Evolutionary conservation across 2,113 vertebrate species (phyloP), one percentile per base, ranked within the genome.

Genomic region (Scortum barcoo): DNA sequence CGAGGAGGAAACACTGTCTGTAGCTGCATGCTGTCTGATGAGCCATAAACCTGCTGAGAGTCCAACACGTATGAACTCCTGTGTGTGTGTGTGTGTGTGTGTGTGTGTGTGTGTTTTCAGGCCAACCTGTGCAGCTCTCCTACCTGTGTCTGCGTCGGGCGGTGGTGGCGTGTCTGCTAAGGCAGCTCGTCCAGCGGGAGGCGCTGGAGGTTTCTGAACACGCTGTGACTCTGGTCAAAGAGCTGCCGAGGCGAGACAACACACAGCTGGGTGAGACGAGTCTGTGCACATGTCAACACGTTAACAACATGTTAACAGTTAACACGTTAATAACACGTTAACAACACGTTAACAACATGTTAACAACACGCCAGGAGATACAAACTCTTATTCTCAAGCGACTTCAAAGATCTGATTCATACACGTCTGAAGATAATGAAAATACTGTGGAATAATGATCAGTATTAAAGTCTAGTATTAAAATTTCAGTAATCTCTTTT

Each of bases 101-200:
- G 17, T 60, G 17, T 17, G 61, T 51, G 48, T 69, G 67, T n/a
- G n/a, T n/a, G n/a, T n/a, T 30, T 42, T 36, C 94, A 99, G 98
- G 95, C 97, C 66, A 95, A 97, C 92, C 95, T 99, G 73, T 97
- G 96, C 87, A 97, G 97, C 86, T 96, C 86, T 96, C 97, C 0
- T 97, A 96, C 89, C 92, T 98, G 68, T 67, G 95, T 42, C 72
- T 99, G 81, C 96, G 97, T 50, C 95, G 96, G 26, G 96, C 97
- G 0, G 97, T 96, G 51, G 93, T 97, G 76, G 95, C 97, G 46
- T 99, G 97, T 88, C 93, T 99, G 88, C 92, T n/a, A n/a, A n/a
- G 93, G 77, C 98, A 99, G 22, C 96, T 99, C 53, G 97, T 96
- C 17, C 98, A 99, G 91, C 95, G 96, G 78, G 97, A 97, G 89